These are phyloP conservation scores for Drosophila kanapiae DNA, from an alignment of 1,140 invertebrate species.

Conservation along the genomic window DNA sequence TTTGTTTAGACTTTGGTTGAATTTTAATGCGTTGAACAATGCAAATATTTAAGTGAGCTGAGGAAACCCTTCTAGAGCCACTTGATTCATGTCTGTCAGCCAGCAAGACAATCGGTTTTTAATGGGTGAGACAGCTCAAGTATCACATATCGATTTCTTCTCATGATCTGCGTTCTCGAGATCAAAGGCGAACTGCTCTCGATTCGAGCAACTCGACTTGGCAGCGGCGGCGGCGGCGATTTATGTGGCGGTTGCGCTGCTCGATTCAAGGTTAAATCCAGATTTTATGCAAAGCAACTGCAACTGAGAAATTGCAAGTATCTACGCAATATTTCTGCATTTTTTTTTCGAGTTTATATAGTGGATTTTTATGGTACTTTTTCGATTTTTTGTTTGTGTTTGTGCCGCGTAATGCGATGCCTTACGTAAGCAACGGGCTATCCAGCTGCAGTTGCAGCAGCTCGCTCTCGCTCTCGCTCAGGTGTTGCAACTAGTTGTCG, in stretches of 20 bases:
- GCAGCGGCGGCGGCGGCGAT: slow-evolving; percentile 19
- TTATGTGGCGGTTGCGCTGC: slow-evolving; percentile 20
- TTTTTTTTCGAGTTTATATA: slow-evolving; percentile 9
- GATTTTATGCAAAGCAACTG: slow-evolving; percentile 50
- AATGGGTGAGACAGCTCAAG: slow-evolving; percentile 20
- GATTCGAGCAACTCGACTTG: slow-evolving; percentile 13
- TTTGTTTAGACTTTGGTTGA: not conserved
- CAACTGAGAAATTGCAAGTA: slow-evolving; percentile 41
- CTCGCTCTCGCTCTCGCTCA: slow-evolving; percentile 30
- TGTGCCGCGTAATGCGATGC: slow-evolving; percentile 61
- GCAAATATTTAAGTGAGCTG: not conserved
- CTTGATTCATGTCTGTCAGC: slow-evolving; percentile 32
- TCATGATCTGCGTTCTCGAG: slow-evolving; percentile 23
- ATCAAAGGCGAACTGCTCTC: slow-evolving; percentile 19
- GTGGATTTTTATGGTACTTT: slow-evolving; percentile 1
- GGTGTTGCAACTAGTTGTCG: slow-evolving; percentile 70
- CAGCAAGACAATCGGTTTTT: slow-evolving; percentile 19
- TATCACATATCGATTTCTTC: slow-evolving; percentile 23
- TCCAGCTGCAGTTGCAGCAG: slow-evolving; percentile 59
- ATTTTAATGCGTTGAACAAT: not conserved
- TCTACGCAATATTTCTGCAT: slow-evolving; percentile 52
- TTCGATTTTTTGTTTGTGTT: slow-evolving; percentile 13
- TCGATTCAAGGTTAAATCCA: slow-evolving; percentile 50
- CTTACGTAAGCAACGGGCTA: slow-evolving; percentile 68
- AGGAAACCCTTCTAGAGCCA: slow-evolving; percentile 14